Conservation (phyloP, 2,113 vertebrate species). For the Mirza zaza region DNA sequence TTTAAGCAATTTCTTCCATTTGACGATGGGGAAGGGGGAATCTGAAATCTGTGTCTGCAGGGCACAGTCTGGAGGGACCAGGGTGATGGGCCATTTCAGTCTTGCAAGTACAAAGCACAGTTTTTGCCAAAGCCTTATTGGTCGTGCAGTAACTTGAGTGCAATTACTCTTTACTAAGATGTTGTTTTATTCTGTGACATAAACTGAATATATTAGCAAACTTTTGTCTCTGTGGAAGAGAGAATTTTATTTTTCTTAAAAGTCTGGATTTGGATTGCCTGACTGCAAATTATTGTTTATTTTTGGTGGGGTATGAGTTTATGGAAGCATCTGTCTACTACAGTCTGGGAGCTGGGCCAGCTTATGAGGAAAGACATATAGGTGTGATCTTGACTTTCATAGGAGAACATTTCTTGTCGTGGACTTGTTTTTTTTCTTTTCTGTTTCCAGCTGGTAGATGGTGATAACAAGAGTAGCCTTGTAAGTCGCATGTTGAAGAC, state of each 20-base stretch:
- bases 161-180: not conserved
- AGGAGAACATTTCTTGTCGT: not conserved
- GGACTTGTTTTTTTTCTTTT: not conserved
- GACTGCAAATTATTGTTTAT: not conserved
- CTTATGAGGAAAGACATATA: not conserved
- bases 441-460: not conserved
- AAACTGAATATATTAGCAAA: not conserved
- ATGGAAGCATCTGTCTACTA: not conserved
- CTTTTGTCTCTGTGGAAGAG: not conserved
- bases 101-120: not conserved
- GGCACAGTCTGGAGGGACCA: not conserved
- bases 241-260: not conserved
- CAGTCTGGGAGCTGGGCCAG: not conserved
- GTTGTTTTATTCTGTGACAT: not conserved
- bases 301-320: not conserved
- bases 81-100: not conserved
- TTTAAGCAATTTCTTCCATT: not conserved
- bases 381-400: not conserved
- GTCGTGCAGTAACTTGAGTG: not conserved
- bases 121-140: not conserved
- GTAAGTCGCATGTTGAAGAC: not conserved
- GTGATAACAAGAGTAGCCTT: not conserved
- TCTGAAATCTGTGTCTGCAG: not conserved
- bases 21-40: not conserved
- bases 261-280: not conserved